Evolutionary conservation across 2,888 invertebrate genomes (phyloP).

Genomic region (Dolichopus griseipennis): DNA sequence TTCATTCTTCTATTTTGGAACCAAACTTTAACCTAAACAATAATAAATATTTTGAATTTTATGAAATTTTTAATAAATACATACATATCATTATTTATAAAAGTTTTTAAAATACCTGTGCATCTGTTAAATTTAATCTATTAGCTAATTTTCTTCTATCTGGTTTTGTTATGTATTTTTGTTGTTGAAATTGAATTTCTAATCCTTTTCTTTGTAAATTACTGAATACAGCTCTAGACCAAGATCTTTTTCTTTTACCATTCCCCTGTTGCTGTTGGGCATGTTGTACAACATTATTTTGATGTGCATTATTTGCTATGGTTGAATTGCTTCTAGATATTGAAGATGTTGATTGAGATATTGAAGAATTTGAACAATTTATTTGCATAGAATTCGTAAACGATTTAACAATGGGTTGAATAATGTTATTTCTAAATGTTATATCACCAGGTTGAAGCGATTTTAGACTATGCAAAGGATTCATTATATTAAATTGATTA

Average conservation of each 20-base stretch:
- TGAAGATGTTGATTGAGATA: conserved; percentile 15
- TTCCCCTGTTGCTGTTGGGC: neutral
- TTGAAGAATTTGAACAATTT: neutral
- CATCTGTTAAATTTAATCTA: conserved; percentile 84
- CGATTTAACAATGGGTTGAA: conserved; percentile 7
- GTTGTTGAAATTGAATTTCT: conserved; percentile 84
- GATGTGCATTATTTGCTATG: neutral
- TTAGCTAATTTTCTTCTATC: conserved; percentile 86
- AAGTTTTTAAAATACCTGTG: conserved; percentile 56
- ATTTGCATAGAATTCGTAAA: neutral
- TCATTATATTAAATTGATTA: conserved; percentile 24
- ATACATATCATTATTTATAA: too few relatives aligned
- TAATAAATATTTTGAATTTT: conserved; percentile 7
- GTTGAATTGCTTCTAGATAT: conserved; percentile 11
- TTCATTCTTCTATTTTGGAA: conserved; percentile 85
- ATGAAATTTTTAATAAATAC: too few relatives aligned
- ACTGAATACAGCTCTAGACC: conserved; percentile 93
- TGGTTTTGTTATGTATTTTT: conserved; percentile 93
- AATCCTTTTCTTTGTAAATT: conserved; percentile 89
- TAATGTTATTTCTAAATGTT: conserved; percentile 19
- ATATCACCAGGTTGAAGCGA: conserved; percentile 27
- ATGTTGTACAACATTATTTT: neutral
- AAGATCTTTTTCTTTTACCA: conserved; percentile 73
- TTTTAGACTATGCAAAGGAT: conserved; percentile 33
- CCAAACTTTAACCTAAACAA: conserved; percentile 77